A percentile compares a stretch with the other conserved stretches of the same genome.
These are phyloP conservation scores for Parnassius smintheus DNA, from an alignment of 2,888 invertebrate genomes.

Conservation along the genomic window DNA sequence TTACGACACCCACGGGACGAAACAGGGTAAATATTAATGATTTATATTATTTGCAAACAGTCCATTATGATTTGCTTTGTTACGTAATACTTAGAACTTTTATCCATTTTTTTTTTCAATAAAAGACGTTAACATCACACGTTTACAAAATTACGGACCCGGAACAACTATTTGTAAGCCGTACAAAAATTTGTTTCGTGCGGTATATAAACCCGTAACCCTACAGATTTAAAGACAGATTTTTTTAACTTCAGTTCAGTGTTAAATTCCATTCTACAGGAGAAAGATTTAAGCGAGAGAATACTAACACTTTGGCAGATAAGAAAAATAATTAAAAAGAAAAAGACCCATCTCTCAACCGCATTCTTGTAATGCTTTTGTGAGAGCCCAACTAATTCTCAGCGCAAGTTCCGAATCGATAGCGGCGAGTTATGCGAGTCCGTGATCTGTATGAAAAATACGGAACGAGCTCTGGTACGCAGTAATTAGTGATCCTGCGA, in stretches of 20 bases:
- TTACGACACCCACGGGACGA: no score
- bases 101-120: background rate
- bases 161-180: no score
- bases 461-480: conserved; percentile 48
- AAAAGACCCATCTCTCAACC: conserved; percentile 32
- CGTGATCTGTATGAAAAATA: conserved; percentile 77
- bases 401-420: conserved; percentile 63
- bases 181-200: no score
- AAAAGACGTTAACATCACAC: background rate
- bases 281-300: conserved; percentile 16
- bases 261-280: no score
- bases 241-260: background rate
- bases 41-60: no score
- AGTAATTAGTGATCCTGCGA: conserved; percentile 63
- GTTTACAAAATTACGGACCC: no score
- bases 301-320: conserved; percentile 17
- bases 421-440: conserved; percentile 52
- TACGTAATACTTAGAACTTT: no score
- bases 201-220: no score
- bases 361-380: conserved; percentile 52
- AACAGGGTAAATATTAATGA: no score
- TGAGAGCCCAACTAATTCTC: conserved; percentile 46
- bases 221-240: background rate
- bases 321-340: conserved; percentile 19
- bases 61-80: no score